Evolutionary conservation across 2,888 invertebrate species (phyloP), one percentile per base, ranked within the genome.

Genomic region (Acanthoscelides obtectus): DNA sequence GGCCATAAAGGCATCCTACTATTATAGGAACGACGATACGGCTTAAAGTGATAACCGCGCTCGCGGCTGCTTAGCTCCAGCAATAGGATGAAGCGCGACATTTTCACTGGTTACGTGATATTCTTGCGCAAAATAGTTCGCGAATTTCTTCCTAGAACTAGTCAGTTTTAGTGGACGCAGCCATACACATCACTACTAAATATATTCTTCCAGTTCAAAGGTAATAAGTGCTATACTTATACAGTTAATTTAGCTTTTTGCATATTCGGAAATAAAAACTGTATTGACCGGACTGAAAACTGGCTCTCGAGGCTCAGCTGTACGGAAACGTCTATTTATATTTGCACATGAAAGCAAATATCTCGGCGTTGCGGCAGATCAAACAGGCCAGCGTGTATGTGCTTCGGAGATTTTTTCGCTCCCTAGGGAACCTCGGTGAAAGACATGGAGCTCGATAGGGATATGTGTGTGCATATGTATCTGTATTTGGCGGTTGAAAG

Each of bases 261-360:
- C 17, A 45, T 45, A 45, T 45, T 45, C 45, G 3, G 45, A 45
- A 45, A 17, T 45, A 6, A 45, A 45, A 45, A 45, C 45, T 45
- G 45, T 17, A 45, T 45, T 12, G 45, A 45, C 45, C 71, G 21
- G 66, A 71, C 69, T 66, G 27, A 45, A 27, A 66, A 71, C 21
- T 69, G 71, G 71, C 45, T 45, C 45, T 45, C 12, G 68, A 66
- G 67, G 64, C 64, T 64, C 69, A 69, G 66, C 22, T 67, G 69
- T 64, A 22, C 63, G 72, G 69, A 72, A 72, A 72, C 66, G 69
- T 69, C 69, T 72, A 75, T 73, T 73, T 72, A 75, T 75, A 71
- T 70, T 73, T 73, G 65, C 69, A 73, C 71, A 68, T 66, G 70
- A 73, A 73, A 73, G 73, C 45, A 64, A 70, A 71, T 21, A 66